These are phyloP conservation scores for Sylvicola fuscatus DNA, from an alignment of 2,888 invertebrate genomes.

Conservation along the genomic window DNA sequence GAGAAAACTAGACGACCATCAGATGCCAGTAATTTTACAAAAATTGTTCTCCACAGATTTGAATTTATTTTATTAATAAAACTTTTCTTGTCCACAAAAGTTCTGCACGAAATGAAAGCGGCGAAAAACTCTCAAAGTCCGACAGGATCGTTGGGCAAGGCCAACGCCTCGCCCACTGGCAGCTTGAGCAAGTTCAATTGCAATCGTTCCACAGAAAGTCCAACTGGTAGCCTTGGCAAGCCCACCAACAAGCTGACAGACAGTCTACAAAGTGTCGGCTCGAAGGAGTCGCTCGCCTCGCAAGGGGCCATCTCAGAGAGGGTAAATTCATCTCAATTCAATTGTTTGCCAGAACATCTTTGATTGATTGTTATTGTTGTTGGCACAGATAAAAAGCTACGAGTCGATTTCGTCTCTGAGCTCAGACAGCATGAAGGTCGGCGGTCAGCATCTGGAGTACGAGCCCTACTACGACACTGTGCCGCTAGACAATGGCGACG, in stretches of 20 bases:
- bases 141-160: conserved; percentile 22
- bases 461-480: conserved; percentile 57
- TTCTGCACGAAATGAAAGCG: no score
- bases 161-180: conserved; percentile 23
- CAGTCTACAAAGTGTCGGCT: conserved; percentile 19
- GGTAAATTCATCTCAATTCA: conserved; percentile 13
- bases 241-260: conserved; percentile 8
- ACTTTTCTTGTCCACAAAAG: not conserved
- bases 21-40: not conserved
- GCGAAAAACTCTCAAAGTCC: conserved; percentile 15
- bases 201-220: conserved; percentile 12
- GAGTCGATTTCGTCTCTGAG: conserved; percentile 42
- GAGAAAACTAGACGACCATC: conserved; percentile 16
- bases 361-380: conserved; percentile 5
- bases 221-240: conserved; percentile 11
- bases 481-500: conserved; percentile 41
- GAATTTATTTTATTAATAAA: not conserved
- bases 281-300: conserved; percentile 25
- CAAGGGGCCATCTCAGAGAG: conserved; percentile 25
- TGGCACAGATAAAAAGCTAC: conserved; percentile 36
- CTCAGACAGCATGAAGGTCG: conserved; percentile 32
- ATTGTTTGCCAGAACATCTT: no score
- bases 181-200: conserved; percentile 15
- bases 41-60: not conserved
- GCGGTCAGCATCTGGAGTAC: conserved; percentile 31